Base-by-base conservation (phyloP, 2,113 vertebrate species). In the Datnioides undecimradiatus region DNA sequence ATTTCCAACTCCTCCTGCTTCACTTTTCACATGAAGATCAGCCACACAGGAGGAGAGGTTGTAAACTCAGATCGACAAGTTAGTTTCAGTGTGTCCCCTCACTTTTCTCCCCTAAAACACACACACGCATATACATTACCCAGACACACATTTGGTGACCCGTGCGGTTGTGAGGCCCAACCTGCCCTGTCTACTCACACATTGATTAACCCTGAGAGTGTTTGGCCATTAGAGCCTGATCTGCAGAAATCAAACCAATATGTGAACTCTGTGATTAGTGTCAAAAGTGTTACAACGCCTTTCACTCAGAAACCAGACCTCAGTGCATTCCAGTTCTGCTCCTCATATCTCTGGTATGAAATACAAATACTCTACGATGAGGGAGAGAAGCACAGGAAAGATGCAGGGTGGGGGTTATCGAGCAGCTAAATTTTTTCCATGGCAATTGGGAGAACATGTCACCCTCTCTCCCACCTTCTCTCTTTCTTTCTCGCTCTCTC, bases 241-340 rank as follows among this genome's bases (percentile, higher is more conserved):
- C 89, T 90, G 76, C 86, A 70, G 75, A 93, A 94, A 94, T 94
- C 90, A 91, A 90, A 91, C 74, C 92, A 93, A 87, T 87, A 94
- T 92, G 93, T 90, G 90, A 93, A 91, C 91, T 89, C 87, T 84
- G 84, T 93, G 87, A 93, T 93, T 94, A 93, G 89, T 91, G 93
- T 94, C 91, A 92, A 70, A 92, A 84, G 79, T 87, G 91, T 91
- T 92, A 88, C 72, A 88, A 87, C 69, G 79, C 83, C 90, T 92
- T 90, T 94, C 90, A 92, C 84, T 94, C 93, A 94, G 89, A 86
- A 90, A 90, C 76, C 73, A 88, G 85, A 91, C 78, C 73, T 64
- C 1, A 3, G 71, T 79, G 80, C 87, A 84, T 93, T 93, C 88
- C 87, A 83, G 60, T 73, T 80, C 72, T 45, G 69, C 81, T 88